Evolutionary conservation across 2,113 vertebrate species (phyloP).

Genomic region (Indri indri): DNA sequence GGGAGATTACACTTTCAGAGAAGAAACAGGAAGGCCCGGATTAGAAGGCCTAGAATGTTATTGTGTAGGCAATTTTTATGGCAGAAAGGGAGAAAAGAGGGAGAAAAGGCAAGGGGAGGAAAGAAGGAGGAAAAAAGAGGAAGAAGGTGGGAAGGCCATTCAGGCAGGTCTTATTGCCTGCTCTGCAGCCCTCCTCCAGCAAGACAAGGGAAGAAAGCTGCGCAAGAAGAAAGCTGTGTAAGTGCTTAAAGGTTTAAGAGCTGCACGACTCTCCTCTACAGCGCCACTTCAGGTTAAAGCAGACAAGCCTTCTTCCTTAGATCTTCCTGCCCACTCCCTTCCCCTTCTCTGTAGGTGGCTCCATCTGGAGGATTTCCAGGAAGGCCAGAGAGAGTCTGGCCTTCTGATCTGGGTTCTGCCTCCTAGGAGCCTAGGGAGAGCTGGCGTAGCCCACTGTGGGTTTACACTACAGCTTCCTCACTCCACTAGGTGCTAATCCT

Average conservation of each 20-base stretch:
- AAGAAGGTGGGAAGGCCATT: neutral
- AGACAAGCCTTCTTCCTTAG: neutral
- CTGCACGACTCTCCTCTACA: neutral
- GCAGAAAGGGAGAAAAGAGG: neutral
- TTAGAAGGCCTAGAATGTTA: neutral
- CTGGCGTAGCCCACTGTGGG: constrained; percentile 21
- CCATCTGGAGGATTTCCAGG: constrained; percentile 21
- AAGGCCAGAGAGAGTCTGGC: neutral
- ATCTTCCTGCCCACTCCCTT: neutral
- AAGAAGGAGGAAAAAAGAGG: neutral
- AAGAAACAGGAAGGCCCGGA: neutral
- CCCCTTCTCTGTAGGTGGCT: constrained; percentile 34
- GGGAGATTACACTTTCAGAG: neutral
- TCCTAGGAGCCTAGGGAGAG: constrained; percentile 48
- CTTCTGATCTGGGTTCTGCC: constrained; percentile 46
- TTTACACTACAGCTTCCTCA: constrained; percentile 43
- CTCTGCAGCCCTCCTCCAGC: neutral
- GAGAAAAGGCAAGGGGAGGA: neutral
- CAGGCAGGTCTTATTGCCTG: neutral
- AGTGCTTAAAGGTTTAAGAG: neutral
- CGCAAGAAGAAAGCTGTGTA: neutral
- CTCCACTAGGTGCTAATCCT: neutral
- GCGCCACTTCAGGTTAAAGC: neutral
- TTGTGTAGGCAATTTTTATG: neutral
- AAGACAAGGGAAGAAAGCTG: neutral